Evolutionary conservation across 2,797 vertebrate genomes (phyloP).

Genomic region (Etheostoma perlongum): DNA sequence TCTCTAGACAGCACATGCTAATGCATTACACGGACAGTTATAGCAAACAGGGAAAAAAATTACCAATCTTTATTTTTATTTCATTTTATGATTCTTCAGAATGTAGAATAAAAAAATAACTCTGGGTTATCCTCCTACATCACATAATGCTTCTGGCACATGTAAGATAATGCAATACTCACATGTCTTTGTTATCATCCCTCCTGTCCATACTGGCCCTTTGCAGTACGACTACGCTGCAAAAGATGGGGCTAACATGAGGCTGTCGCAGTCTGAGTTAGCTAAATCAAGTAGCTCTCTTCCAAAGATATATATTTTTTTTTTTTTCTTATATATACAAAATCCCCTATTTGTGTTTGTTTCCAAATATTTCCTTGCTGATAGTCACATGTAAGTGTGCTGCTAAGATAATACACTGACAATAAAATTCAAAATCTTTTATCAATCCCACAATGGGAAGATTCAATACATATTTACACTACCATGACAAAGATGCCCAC

Average conservation of each 20-base stretch:
- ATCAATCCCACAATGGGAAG: too few relatives aligned
- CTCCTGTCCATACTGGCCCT: constrained; percentile 19
- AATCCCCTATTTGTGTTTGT: not conserved
- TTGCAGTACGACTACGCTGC: not conserved
- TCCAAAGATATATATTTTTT: not conserved
- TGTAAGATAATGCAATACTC: not conserved
- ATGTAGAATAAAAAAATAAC: not conserved
- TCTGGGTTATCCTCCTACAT: not conserved
- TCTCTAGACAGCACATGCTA: not conserved
- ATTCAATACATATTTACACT: too few relatives aligned
- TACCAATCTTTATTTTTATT: not conserved
- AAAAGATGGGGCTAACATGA: not conserved
- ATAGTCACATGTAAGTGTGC: not conserved
- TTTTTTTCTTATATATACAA: not conserved
- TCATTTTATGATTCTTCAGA: too few relatives aligned
- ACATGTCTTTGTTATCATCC: not conserved
- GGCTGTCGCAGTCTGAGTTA: not conserved
- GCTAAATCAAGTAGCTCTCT: not conserved
- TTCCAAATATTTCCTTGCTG: not conserved
- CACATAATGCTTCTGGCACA: not conserved
- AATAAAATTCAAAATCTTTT: not conserved
- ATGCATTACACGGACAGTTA: constrained; percentile 14
- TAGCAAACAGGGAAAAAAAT: not conserved
- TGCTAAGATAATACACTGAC: not conserved
- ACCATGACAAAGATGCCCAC: not conserved